Evolutionary conservation across 2,113 vertebrate genomes (phyloP), one percentile per base, ranked within the genome.

Genomic region (Neogobius melanostomus): DNA sequence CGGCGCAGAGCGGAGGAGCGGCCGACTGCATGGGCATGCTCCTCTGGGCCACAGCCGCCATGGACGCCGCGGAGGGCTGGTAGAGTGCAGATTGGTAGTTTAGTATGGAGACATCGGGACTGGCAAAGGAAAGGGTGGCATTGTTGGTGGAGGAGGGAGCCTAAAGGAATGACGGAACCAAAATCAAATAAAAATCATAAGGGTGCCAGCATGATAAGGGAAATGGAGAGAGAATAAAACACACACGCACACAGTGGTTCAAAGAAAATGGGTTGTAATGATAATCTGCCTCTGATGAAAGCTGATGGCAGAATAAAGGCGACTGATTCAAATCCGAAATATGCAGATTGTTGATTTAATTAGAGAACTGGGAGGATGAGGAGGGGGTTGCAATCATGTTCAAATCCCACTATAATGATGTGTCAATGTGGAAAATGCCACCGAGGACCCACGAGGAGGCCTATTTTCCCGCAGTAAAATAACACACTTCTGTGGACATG

Each of bases 71-170:
- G 83, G 98, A 94, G 90, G 97, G 95, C 97, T 98, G 96, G 95
- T 93, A 97, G 94, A 98, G 95, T 95, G 95, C 91, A 96, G 95
- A 96, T 93, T 93, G 95, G 95, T 96, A 98, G 95, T 98, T 98
- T 95, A 97, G 95, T 95, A 97, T 94, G 95, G 96, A 98, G 95
- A 96, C 94, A 88, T 98, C 95, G 0, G 95, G 94, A 93, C 96
- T 97, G 94, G 95, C 91, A 94, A 98, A 94, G 93, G 96, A 94
- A 93, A 98, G 91, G 94, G 95, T 97, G 94, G 95, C 95, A 95
- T 96, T 97, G 95, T 93, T 95, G 94, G 95, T 94, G 94, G 96
- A 95, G 93, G 95, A 95, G 94, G 96, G 94, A 95, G 94, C 94
- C 96, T 97, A 93, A 93, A 95, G 94, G 93, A 94, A 93, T 87